Evolutionary conservation across 2,797 vertebrate species (phyloP), one percentile per base, ranked within the genome.

Genomic region (Carapus acus): DNA sequence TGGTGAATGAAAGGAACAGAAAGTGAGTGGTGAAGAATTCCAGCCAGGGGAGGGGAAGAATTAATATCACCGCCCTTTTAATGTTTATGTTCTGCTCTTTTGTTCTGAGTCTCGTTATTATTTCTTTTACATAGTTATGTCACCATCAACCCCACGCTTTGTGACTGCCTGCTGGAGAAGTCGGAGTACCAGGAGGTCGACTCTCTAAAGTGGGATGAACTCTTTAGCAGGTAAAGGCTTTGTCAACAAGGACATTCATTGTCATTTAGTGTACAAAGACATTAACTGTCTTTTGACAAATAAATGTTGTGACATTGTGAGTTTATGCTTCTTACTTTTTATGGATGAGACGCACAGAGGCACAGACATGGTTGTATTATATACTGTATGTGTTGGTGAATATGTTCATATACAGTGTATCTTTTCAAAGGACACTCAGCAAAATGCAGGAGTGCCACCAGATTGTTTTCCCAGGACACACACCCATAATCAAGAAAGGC

Each of bases 101-200:
- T 42, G 3, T 39, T 39, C 7, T 39, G 17, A 18, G 19, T 19
- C 18, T 20, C 24, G 12, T 11, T 33, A 11, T 12, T 19, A 13
- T 37, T 16, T 48, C 12, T 3, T 62, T 16, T 67, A 61, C 52
- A 14, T 58, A 99, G 96, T 82, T 91, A 91, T 20, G 90, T 98
- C 21, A 90, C 73, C 9, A 84, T 98, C 73, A 87, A 93, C 70
- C 91, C 93, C 0, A 55, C 83, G 45, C 83, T 99, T 6, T 96
- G 94, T 19, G 94, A 98, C 85, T 96, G 94, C 77, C 71, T 99
- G 62, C 71, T 98, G 74, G 92, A 95, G 62, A 94, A 91, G 78
- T 88, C 82, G 0, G 96, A 99, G 24, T 92, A 93, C 67, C 87
- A 94, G 46, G 84, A 89, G n/a, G 51, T 97, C 20, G 67, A 70